Percentiles rank a stretch among this genome's conserved stretches.
Conservation (phyloP, 2,113 vertebrate species). For the Tenrec ecaudatus region DNA sequence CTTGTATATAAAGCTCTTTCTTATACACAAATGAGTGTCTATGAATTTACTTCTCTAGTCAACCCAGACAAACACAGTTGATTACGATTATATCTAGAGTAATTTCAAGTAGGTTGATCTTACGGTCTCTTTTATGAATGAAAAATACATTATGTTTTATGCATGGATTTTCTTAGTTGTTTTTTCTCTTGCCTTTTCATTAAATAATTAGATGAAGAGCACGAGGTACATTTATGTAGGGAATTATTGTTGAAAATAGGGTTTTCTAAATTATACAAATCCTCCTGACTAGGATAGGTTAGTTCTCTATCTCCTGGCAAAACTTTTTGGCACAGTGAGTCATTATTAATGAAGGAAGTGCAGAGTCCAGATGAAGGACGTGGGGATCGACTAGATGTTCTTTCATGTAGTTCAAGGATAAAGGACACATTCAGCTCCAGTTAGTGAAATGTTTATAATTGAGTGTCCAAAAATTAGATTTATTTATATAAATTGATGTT, state of each 20-base stretch:
- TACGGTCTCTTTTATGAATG: background rate
- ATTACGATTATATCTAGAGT: background rate
- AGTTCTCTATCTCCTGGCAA: background rate
- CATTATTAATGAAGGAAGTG: background rate
- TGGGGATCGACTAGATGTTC: background rate
- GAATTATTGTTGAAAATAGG: background rate
- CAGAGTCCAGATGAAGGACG: background rate
- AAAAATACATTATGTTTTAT: background rate
- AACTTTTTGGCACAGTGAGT: background rate
- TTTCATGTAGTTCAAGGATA: constrained; percentile 4
- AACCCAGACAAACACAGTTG: background rate
- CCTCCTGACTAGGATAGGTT: background rate
- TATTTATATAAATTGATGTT: constrained; percentile 16
- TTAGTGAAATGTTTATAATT: background rate
- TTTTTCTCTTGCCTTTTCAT: constrained; percentile 1
- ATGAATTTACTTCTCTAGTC: too few relatives aligned
- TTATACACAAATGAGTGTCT: too few relatives aligned
- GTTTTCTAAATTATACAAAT: background rate
- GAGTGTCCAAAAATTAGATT: background rate
- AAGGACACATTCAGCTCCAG: background rate
- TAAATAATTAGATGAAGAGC: background rate
- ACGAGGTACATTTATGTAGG: background rate
- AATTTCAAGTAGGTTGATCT: constrained; percentile 21
- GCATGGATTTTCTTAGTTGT: background rate
- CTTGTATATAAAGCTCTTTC: too few relatives aligned